A percentile compares a stretch with the other conserved stretches of the same genome.
Evolutionary conservation across 35 echinoderm and acorn worm species (phyloP).

Genomic region (Holothuria glaberrima): DNA sequence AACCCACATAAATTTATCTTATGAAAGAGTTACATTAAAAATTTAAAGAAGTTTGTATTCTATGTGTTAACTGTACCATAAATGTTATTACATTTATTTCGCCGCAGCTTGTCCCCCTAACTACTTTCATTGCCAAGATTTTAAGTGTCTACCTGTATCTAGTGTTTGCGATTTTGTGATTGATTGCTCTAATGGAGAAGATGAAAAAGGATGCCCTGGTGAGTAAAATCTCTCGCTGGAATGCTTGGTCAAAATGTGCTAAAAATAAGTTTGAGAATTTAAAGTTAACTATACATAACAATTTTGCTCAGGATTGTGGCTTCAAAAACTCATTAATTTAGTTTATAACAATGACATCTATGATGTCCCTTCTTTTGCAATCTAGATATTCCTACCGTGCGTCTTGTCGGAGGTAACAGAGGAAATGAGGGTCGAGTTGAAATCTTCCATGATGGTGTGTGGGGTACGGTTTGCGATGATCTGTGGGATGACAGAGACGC

Average conservation of each 20-base stretch:
- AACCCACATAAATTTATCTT: too few species aligned
- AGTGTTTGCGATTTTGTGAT: neutral
- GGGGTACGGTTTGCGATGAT: constrained; percentile 55
- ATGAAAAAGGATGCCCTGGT: constrained; percentile 9
- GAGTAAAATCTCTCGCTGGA: neutral
- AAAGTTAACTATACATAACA: too few species aligned
- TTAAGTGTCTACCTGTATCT: neutral
- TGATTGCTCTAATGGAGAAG: constrained; percentile 4
- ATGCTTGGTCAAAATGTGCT: too few species aligned
- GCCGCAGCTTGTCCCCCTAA: neutral
- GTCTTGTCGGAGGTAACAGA: constrained; percentile 10
- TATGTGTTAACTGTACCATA: too few species aligned
- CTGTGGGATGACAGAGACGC: constrained; percentile 7
- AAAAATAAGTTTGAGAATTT: too few species aligned
- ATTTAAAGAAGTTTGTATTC: too few species aligned
- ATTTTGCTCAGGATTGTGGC: too few species aligned
- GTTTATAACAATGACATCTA: too few species aligned
- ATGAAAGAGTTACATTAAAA: too few species aligned
- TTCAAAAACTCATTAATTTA: too few species aligned
- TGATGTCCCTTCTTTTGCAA: too few species aligned
- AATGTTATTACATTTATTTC: too few species aligned
- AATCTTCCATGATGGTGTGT: constrained; percentile 18
- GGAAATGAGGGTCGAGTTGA: constrained; percentile 12
- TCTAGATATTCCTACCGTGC: neutral
- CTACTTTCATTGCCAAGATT: constrained; percentile 26